These are phyloP conservation scores for Protonibea diacanthus DNA, from an alignment of 2,797 vertebrate species.

Conservation along the genomic window DNA sequence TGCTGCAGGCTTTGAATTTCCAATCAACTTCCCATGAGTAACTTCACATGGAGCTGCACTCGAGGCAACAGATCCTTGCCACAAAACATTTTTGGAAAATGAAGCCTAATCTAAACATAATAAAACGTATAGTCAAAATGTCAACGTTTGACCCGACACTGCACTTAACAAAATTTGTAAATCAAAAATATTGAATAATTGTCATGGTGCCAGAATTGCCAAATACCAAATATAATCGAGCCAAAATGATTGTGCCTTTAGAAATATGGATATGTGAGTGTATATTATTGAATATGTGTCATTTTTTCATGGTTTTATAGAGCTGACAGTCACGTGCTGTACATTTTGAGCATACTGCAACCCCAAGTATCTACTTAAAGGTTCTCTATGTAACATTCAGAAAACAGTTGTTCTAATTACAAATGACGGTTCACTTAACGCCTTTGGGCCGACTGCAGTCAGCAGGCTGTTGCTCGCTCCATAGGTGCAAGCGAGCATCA, in stretches of 20 bases:
- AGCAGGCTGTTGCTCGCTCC: no score
- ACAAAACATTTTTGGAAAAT: conserved; percentile 42
- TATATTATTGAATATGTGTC: background rate
- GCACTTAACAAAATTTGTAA: conserved; percentile 15
- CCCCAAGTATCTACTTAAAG: background rate
- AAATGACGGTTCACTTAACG: no score
- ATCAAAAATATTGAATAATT: conserved; percentile 21
- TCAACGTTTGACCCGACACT: conserved; percentile 39
- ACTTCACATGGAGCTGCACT: conserved; percentile 62
- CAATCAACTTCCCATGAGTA: conserved; percentile 73
- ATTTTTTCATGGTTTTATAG: background rate
- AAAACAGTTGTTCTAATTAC: no score
- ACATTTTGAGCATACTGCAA: background rate
- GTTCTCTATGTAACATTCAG: no score
- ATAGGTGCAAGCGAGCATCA: no score
- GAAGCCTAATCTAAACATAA: conserved; percentile 43
- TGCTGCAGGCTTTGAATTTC: conserved; percentile 74
- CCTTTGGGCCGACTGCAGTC: no score
- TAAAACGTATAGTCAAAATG: conserved; percentile 38
- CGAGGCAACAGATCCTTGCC: conserved; percentile 40
- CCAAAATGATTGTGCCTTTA: background rate
- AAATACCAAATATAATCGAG: conserved; percentile 11
- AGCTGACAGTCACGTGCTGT: background rate
- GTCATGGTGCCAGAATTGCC: background rate
- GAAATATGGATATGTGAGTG: background rate